Conservation (phyloP, 2,113 vertebrate genomes). For the Eleginops maclovinus region DNA sequence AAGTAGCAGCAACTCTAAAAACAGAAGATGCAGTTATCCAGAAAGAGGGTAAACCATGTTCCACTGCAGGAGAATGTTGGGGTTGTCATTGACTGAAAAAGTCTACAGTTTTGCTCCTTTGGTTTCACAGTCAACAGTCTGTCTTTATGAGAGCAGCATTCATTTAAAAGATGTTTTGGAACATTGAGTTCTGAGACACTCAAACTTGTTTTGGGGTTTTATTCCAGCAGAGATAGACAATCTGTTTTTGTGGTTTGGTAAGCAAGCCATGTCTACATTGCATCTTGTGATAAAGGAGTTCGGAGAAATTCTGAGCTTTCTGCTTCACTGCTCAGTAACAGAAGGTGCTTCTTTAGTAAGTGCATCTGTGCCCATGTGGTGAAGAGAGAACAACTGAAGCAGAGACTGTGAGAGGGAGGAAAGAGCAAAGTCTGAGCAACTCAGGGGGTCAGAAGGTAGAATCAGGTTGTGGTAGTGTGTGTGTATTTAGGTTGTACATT, state of each 20-base stretch:
- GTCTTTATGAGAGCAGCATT: constrained; percentile 25
- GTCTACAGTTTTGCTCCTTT: constrained; percentile 23
- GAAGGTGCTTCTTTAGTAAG: constrained; percentile 19
- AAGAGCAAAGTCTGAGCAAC: constrained; percentile 1
- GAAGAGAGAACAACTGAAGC: constrained; percentile 32
- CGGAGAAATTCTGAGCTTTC: constrained; percentile 36
- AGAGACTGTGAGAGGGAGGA: constrained; percentile 11
- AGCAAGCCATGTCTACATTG: constrained; percentile 43
- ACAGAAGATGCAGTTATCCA: constrained; percentile 15
- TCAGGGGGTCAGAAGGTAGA: constrained; percentile 27
- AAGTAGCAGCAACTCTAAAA: not conserved
- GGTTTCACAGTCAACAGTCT: constrained; percentile 28
- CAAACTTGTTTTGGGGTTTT: constrained; percentile 25
- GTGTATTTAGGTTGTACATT: constrained; percentile 40
- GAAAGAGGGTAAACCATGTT: constrained; percentile 8
- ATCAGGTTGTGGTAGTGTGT: constrained; percentile 6
- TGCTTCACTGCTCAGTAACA: constrained; percentile 43
- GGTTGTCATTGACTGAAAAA: not conserved
- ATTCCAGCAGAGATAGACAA: constrained; percentile 43
- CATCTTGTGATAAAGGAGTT: constrained; percentile 41
- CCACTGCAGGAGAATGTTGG: not conserved
- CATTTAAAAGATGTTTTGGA: constrained; percentile 64
- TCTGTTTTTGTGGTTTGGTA: constrained; percentile 67
- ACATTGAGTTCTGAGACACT: constrained; percentile 61
- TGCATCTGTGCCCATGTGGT: constrained; percentile 27